Base-by-base conservation (phyloP, 2,113 vertebrate genomes). In the Misgurnus mizolepis region DNA sequence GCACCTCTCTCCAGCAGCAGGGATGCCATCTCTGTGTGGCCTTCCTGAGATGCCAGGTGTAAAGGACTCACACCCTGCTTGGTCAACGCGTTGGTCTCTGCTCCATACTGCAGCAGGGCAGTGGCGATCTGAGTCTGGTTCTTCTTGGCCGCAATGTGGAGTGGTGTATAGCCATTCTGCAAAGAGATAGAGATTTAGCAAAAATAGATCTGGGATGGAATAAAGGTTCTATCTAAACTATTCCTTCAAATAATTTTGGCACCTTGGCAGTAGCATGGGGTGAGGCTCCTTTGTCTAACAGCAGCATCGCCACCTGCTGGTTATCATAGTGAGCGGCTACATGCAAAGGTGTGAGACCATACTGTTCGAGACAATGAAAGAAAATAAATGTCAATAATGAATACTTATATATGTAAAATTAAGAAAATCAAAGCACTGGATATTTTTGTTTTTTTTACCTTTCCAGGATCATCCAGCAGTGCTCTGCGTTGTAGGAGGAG, bases 291-390 rank as follows among this genome's bases (percentile, higher is more conserved):
- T 99, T 97, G 88, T 98, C 96, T 94, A 99, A 91, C 62, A 99
- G 94, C 72, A 99, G 91, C 82, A 98, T 93, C 43, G 97, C 97
- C 89, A 99, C 96, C 87, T 98, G 95, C 89, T 96, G 97, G 91
- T 98, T 99, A 94, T 98, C 96, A 64, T 99, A 99, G 91, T 99
- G 97, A 85, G 96, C 95, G 91, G 98, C 96, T 90, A 99, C 96
- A n/a, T 99, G 98, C 86, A 98, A 95, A 80, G 98, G 96, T 87
- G 98, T 98, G 83, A 99, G 93, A 87, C 97, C 97, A 83, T 96
- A 98, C 98, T 99, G 94, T 17, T 66, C 18, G 87, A 90, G 90
- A 94, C 11, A 60, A 5, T 5, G 7, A 85, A 70, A 43, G 6
- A 80, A 1, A 27, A 17, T 34, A 4, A 80, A 64, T 78, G 5